phyloP scores from a whole-genome alignment of 1,140 invertebrate genomes.

The Cotesia chilonis region DNA sequence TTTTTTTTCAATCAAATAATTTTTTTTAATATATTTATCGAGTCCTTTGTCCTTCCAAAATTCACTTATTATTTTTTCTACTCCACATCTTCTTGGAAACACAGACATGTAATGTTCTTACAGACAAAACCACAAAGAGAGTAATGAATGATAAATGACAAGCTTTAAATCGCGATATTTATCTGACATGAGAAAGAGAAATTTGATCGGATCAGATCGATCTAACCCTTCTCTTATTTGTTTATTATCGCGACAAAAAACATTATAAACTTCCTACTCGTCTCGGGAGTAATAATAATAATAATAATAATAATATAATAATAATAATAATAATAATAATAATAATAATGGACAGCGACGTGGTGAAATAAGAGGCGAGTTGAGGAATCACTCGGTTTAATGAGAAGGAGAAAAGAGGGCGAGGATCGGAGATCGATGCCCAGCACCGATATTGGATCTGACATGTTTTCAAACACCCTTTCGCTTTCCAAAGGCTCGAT shows the following conservation, averaged over 20 bases:
- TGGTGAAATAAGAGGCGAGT: conserved; percentile 1
- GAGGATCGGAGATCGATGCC: conserved; percentile 54
- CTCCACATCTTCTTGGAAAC: too few species aligned
- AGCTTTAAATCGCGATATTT: not conserved
- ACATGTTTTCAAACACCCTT: conserved; percentile 63
- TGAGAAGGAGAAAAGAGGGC: not conserved
- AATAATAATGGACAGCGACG: conserved; percentile 21
- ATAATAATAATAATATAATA: too few species aligned
- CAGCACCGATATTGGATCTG: conserved; percentile 61
- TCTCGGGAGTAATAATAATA: conserved; percentile 21
- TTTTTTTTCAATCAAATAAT: too few species aligned
- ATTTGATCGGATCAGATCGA: conserved; percentile 23
- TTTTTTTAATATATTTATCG: too few species aligned
- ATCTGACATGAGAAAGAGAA: conserved; percentile 22
- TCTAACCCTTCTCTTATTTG: conserved; percentile 23
- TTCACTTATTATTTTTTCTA: too few species aligned
- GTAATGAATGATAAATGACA: conserved; percentile 4
- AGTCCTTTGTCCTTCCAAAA: too few species aligned
- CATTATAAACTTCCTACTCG: conserved; percentile 22
- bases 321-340: not conserved
- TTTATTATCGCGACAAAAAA: conserved; percentile 18
- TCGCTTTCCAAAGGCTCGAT: too few species aligned
- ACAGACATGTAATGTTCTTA: too few species aligned
- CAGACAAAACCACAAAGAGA: too few species aligned
- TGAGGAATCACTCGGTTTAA: conserved; percentile 20